Conservation (phyloP, 2,888 invertebrate species). For the Ennomos erosarius region DNA sequence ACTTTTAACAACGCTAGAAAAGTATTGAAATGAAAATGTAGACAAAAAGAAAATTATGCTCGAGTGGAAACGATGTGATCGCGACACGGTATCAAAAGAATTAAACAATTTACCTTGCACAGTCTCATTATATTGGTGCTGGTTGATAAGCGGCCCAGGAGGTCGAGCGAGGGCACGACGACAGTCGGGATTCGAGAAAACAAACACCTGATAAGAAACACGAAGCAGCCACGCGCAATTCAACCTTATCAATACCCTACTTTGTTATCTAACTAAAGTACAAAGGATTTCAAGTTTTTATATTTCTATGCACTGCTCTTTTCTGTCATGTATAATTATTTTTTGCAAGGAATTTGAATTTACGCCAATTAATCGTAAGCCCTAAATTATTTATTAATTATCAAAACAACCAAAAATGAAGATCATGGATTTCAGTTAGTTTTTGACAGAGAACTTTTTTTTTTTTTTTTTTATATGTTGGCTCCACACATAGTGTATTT, state of each 20-base stretch:
- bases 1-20: slow-evolving; percentile 38
- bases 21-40: slow-evolving; percentile 26
- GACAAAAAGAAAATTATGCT: slow-evolving; percentile 23
- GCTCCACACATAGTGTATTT: too few relatives aligned
- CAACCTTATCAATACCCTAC: slow-evolving; percentile 61
- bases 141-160: slow-evolving; percentile 79
- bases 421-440: too few relatives aligned
- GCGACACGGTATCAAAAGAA: slow-evolving; percentile 67
- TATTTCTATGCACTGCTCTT: slow-evolving; percentile 32
- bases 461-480: too few relatives aligned
- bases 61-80: slow-evolving; percentile 35
- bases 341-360: too few relatives aligned
- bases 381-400: too few relatives aligned
- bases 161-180: slow-evolving; percentile 81
- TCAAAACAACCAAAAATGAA: too few relatives aligned
- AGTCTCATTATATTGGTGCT: slow-evolving; percentile 78
- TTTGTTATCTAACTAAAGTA: slow-evolving; percentile 39
- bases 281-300: slow-evolving; percentile 30
- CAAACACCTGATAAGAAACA: slow-evolving; percentile 81
- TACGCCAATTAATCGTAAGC: too few relatives aligned
- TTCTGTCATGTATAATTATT: too few relatives aligned
- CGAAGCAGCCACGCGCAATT: slow-evolving; percentile 74
- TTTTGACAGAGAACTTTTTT: too few relatives aligned
- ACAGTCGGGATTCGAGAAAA: slow-evolving; percentile 69
- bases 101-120: slow-evolving; percentile 69